Conservation (phyloP, 2,797 vertebrate species). For the Sebastiscus albofasciatus region DNA sequence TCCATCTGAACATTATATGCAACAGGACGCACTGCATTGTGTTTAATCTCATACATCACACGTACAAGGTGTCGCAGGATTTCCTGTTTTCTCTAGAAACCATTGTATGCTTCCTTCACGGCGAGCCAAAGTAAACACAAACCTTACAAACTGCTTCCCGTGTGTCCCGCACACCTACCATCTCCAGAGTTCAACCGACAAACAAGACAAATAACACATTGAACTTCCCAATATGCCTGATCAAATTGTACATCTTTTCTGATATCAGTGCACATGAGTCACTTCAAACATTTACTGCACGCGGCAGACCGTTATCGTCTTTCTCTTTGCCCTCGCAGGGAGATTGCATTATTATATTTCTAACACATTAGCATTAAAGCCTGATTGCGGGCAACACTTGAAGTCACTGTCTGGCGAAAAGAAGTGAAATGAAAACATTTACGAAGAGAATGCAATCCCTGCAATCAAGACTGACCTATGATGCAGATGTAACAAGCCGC, state of each 20-base stretch:
- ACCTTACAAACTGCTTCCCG: background rate
- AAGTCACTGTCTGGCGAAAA: background rate
- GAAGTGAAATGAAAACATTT: background rate
- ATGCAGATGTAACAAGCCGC: conserved; percentile 91
- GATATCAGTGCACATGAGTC: background rate
- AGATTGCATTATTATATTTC: background rate
- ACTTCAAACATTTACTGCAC: background rate
- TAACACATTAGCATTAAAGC: background rate
- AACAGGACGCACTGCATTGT: background rate
- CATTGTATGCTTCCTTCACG: background rate
- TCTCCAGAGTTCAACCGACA: background rate
- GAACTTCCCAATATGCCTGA: background rate
- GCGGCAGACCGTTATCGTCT: background rate
- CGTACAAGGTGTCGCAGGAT: background rate
- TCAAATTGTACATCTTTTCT: background rate
- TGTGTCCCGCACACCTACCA: background rate
- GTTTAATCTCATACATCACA: background rate
- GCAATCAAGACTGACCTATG: conserved; percentile 84
- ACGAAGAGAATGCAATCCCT: background rate
- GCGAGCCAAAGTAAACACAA: background rate
- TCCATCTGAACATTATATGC: background rate
- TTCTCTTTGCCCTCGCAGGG: background rate
- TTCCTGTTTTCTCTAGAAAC: background rate
- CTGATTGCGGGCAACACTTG: background rate
- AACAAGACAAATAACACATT: background rate